Conservation (phyloP, 1,140 invertebrate species). For the Drosophila repleta region DNA sequence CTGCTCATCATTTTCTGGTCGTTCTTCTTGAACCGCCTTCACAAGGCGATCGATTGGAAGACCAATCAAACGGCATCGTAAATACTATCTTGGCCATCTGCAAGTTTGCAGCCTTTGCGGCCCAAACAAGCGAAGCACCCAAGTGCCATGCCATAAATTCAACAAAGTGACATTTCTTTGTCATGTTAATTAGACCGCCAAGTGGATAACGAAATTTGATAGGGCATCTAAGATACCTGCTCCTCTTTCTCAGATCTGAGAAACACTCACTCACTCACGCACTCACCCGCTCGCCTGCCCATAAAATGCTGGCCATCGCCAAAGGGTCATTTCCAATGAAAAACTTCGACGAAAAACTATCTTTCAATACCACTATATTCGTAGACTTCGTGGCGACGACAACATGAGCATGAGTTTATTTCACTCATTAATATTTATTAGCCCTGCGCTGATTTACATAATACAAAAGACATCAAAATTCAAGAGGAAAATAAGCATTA, state of each 20-base stretch:
- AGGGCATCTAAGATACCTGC: conserved; percentile 74
- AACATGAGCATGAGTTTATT: conserved; percentile 40
- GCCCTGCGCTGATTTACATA: conserved; percentile 32
- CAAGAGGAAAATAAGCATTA: conserved; percentile 1
- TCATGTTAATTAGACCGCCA: conserved; percentile 83
- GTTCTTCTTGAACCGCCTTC: conserved; percentile 13
- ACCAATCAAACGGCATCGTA: conserved; percentile 80
- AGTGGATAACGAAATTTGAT: conserved; percentile 69
- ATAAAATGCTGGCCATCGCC: conserved; percentile 42
- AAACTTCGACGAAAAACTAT: conserved; percentile 16
- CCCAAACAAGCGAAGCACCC: conserved; percentile 29
- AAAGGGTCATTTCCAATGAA: conserved; percentile 52
- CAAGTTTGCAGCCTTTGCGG: conserved; percentile 43
- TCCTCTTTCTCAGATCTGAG: conserved; percentile 5
- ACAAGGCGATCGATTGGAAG: conserved; percentile 58
- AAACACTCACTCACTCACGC: conserved; percentile 6
- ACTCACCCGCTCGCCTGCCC: neutral
- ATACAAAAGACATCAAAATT: conserved; percentile 32
- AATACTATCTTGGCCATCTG: conserved; percentile 76
- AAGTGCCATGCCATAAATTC: conserved; percentile 77
- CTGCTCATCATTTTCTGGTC: conserved; percentile 18
- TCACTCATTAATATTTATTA: conserved; percentile 53
- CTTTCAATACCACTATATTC: conserved; percentile 15
- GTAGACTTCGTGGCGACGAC: conserved; percentile 69
- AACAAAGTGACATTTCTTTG: conserved; percentile 79